Percentiles rank a stretch among this genome's conserved stretches.
phyloP scores from a whole-genome alignment of 2,888 invertebrate genomes.

The Scaptomyza caliginosa region DNA sequence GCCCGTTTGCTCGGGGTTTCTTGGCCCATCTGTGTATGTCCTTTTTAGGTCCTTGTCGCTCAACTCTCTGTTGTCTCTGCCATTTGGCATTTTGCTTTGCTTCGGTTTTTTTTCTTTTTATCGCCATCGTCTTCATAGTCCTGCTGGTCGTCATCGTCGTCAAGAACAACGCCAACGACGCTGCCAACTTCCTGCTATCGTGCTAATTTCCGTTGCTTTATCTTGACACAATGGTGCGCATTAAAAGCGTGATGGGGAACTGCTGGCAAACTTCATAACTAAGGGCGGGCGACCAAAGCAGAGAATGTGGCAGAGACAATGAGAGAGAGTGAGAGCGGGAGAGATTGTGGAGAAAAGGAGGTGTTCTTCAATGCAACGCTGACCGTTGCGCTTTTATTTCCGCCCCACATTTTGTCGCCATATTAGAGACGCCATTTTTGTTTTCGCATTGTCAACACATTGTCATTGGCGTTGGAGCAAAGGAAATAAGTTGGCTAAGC shows the following conservation, averaged over 20 bases:
- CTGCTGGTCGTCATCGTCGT: conserved; percentile 29
- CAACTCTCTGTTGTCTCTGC: conserved; percentile 49
- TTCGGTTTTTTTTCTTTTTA: conserved; percentile 42
- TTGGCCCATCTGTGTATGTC: conserved; percentile 33
- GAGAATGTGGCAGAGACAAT: not conserved
- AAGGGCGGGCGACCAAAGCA: conserved; percentile 50
- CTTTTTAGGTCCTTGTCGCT: conserved; percentile 42
- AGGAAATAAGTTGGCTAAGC: not conserved
- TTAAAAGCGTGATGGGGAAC: conserved; percentile 72
- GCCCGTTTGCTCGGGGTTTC: conserved; percentile 30
- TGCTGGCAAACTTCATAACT: conserved; percentile 59
- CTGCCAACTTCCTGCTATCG: conserved; percentile 83
- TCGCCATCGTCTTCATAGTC: conserved; percentile 34
- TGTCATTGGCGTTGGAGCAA: conserved; percentile 49
- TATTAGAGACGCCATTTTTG: conserved; percentile 76
- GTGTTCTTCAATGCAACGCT: conserved; percentile 56
- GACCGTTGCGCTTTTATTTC: conserved; percentile 78
- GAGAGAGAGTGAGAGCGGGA: not conserved
- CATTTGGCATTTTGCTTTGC: conserved; percentile 47
- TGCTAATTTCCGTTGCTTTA: conserved; percentile 84
- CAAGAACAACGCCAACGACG: conserved; percentile 75
- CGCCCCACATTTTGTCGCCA: conserved; percentile 58
- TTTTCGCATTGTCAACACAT: conserved; percentile 73
- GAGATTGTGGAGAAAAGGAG: not conserved
- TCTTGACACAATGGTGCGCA: conserved; percentile 83